Conservation (phyloP, 2,888 invertebrate species). For the Brenthis daphne region DNA sequence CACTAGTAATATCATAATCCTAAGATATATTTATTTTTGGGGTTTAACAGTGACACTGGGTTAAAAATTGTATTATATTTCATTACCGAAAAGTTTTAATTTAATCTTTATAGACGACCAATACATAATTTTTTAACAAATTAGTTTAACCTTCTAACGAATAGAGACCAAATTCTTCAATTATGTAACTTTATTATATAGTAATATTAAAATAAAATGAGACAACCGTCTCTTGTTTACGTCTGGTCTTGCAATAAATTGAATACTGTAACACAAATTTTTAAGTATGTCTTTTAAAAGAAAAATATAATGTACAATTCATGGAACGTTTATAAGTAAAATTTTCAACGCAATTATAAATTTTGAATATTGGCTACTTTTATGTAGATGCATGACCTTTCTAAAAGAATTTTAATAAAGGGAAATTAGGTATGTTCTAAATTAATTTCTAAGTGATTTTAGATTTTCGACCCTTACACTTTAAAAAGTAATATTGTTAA, state of each 20-base stretch:
- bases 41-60: conserved; percentile 7
- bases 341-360: conserved; percentile 40
- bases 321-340: conserved; percentile 15
- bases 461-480: conserved; percentile 59
- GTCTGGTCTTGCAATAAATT: conserved; percentile 17
- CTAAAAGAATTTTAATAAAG: conserved; percentile 25
- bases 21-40: not conserved
- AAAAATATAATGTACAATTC: conserved; percentile 4
- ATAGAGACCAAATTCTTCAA: conserved; percentile 16
- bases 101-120: conserved; percentile 23
- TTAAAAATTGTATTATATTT: conserved; percentile 4
- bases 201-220: conserved; percentile 11
- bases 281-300: not conserved
- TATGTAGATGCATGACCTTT: conserved; percentile 28
- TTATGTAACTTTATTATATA: conserved; percentile 12
- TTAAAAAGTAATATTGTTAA: conserved; percentile 55
- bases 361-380: conserved; percentile 42
- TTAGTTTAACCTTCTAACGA: conserved; percentile 5
- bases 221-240: conserved; percentile 1
- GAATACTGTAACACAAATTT: not conserved
- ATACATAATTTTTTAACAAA: conserved; percentile 12
- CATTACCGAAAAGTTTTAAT: conserved; percentile 20
- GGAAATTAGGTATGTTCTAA: conserved; percentile 30
- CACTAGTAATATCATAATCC: no score
- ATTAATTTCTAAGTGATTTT: conserved; percentile 46